Evolutionary conservation across 2,797 vertebrate genomes (phyloP).

Genomic region (Bufotes viridis): DNA sequence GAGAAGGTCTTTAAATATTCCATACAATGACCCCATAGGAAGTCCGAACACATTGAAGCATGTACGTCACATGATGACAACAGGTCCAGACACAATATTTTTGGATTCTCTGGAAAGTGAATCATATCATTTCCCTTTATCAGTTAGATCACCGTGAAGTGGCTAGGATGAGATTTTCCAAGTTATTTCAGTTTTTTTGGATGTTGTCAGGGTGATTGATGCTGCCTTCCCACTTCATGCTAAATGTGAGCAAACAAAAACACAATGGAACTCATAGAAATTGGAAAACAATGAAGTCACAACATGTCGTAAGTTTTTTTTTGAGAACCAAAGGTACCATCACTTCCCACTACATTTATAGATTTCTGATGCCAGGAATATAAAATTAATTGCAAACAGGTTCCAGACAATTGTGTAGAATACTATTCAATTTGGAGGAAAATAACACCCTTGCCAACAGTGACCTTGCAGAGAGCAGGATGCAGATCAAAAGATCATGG

Average conservation of each 20-base stretch:
- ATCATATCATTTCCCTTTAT: not conserved
- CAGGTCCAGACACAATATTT: not conserved
- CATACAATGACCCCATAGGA: not conserved
- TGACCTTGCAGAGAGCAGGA: not conserved
- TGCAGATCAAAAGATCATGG: not conserved
- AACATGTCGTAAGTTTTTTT: not conserved
- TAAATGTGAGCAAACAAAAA: not conserved
- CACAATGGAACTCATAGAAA: not conserved
- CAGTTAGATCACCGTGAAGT: not conserved
- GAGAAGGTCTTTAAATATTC: not conserved
- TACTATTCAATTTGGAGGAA: not conserved
- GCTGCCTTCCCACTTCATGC: not conserved
- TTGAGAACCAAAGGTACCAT: not conserved
- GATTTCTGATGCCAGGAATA: not conserved
- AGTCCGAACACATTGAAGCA: not conserved
- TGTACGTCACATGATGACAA: not conserved
- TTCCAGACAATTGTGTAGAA: not conserved
- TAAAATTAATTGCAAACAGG: not conserved
- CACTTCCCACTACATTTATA: not conserved
- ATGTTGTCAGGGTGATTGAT: constrained; percentile 33
- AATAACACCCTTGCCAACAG: not conserved
- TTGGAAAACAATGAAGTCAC: constrained; percentile 33
- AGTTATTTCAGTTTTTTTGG: constrained; percentile 9
- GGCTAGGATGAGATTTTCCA: not conserved
- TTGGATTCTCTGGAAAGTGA: constrained; percentile 5